Evolutionary conservation across 2,113 vertebrate species (phyloP).

Genomic region (Galbula dea): DNA sequence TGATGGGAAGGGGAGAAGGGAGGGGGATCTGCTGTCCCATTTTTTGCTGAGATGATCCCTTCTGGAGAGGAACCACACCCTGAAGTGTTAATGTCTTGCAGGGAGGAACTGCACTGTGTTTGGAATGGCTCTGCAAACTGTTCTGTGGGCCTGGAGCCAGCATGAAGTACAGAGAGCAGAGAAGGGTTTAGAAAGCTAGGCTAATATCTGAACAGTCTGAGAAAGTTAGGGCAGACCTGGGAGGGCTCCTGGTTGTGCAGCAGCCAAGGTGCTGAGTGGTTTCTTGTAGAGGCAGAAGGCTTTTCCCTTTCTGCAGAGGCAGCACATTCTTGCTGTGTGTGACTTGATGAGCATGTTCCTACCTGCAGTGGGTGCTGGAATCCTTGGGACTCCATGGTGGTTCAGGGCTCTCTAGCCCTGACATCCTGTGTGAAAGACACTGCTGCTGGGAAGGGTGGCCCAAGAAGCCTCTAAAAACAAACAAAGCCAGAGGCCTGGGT

Average conservation of each 20-base stretch:
- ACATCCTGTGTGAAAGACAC: not conserved
- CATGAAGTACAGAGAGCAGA: not conserved
- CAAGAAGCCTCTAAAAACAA: not conserved
- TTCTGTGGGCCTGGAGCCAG: not conserved
- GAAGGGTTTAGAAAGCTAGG: not conserved
- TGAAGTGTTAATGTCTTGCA: slow-evolving; percentile 2
- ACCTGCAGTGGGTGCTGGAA: not conserved
- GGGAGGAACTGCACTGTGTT: not conserved
- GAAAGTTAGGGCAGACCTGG: not conserved
- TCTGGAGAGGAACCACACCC: not conserved
- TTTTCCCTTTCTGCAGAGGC: not conserved
- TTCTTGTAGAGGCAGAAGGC: not conserved
- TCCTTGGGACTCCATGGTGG: not conserved
- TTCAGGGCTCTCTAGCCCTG: not conserved
- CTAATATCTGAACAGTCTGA: not conserved
- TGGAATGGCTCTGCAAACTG: not conserved
- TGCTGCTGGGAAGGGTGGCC: not conserved
- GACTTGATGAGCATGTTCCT: not conserved
- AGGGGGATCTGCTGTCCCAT: too few relatives aligned
- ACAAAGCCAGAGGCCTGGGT: not conserved
- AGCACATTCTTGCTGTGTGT: slow-evolving; percentile 11
- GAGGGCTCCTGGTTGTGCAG: not conserved
- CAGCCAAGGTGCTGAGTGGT: not conserved
- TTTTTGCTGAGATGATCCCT: not conserved
- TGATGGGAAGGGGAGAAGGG: not conserved